Conservation (phyloP, 1,140 invertebrate genomes). For the Drosophila teissieri region DNA sequence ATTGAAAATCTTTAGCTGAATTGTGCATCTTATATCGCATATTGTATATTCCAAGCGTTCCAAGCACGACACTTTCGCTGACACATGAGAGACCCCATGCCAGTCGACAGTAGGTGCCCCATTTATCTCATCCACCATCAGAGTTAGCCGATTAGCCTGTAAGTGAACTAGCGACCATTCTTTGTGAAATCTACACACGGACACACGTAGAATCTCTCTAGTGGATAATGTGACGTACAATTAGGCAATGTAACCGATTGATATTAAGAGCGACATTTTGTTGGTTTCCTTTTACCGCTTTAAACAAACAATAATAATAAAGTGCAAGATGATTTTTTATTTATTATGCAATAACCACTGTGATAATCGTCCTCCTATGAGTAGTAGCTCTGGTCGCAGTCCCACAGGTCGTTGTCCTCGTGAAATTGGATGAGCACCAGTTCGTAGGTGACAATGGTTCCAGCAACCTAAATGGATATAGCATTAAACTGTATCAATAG, state of each 20-base stretch:
- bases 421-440: conserved; percentile 86
- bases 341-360: conserved; percentile 30
- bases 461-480: conserved; percentile 84
- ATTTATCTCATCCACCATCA: conserved; percentile 35
- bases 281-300: conserved; percentile 79
- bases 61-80: conserved; percentile 27
- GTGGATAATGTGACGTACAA: conserved; percentile 49
- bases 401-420: conserved; percentile 72
- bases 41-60: conserved; percentile 58
- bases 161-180: conserved; percentile 50
- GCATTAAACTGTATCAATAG: not conserved
- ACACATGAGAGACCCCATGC: conserved; percentile 63
- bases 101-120: conserved; percentile 46
- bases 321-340: conserved; percentile 57
- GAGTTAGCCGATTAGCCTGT: conserved; percentile 35
- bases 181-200: conserved; percentile 59
- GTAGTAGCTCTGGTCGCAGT: conserved; percentile 64
- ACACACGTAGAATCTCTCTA: conserved; percentile 66
- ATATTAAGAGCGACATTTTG: conserved; percentile 80
- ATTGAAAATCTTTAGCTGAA: conserved; percentile 80
- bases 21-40: conserved; percentile 59
- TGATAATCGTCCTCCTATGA: conserved; percentile 27
- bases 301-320: conserved; percentile 67
- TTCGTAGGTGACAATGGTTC: conserved; percentile 89
- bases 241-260: conserved; percentile 76